Evolutionary conservation across 2,888 invertebrate species (phyloP).

Genomic region (Ophonus ardosiacus): DNA sequence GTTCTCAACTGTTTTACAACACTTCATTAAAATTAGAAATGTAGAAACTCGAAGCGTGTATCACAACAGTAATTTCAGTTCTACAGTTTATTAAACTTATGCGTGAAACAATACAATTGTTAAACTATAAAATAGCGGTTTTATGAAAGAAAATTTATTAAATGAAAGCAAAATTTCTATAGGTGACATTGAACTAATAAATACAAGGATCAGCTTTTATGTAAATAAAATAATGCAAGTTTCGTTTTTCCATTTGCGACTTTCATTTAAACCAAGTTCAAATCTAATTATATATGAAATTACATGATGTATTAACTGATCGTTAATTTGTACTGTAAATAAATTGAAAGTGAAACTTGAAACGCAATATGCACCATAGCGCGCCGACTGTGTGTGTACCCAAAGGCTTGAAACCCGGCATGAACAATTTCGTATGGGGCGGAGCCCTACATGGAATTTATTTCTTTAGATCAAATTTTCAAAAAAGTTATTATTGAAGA

Average conservation of each 20-base stretch:
- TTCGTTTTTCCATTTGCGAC: constrained; percentile 15
- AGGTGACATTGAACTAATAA: constrained; percentile 33
- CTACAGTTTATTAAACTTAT: background rate
- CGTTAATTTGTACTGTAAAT: constrained; percentile 11
- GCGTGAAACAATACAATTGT: background rate
- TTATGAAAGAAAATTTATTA: constrained; percentile 20
- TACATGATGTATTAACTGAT: background rate
- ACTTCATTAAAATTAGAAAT: constrained; percentile 10
- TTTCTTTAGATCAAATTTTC: no score
- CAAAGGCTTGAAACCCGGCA: no score
- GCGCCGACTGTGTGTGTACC: no score
- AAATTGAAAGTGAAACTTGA: constrained; percentile 18
- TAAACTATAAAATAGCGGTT: background rate
- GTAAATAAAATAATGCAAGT: constrained; percentile 24
- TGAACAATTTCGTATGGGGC: no score
- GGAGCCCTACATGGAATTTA: no score
- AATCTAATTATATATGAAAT: constrained; percentile 28
- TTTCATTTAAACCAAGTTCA: constrained; percentile 29
- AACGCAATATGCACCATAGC: no score
- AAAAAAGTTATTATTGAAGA: no score
- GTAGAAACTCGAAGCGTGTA: background rate
- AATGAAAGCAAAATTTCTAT: constrained; percentile 39
- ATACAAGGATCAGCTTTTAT: constrained; percentile 11
- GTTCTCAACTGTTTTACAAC: background rate
- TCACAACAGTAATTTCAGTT: background rate